A percentile compares a stretch with the other conserved stretches of the same genome.
Conservation (phyloP, 2,888 invertebrate species). For the Salpingus planirostris region DNA sequence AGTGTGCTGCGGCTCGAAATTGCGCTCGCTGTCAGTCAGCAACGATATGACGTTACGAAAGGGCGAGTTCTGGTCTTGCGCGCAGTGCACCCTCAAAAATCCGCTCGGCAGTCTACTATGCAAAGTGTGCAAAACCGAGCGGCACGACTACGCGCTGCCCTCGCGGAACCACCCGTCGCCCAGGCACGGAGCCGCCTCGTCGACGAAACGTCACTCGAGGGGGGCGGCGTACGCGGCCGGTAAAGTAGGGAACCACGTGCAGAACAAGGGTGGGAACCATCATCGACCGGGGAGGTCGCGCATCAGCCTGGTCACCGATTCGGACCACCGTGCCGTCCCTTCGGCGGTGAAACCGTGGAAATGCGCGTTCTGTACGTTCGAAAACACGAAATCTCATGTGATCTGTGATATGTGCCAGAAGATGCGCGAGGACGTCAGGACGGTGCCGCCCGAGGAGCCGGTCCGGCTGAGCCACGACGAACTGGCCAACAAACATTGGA, state of each 20-base stretch:
- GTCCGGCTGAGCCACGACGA: conserved; percentile 71
- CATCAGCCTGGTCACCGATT: conserved; percentile 24
- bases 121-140: conserved; percentile 65
- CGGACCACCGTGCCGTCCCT: conserved; percentile 14
- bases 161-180: conserved; percentile 43
- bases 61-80: conserved; percentile 72
- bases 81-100: conserved; percentile 74
- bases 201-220: conserved; percentile 14
- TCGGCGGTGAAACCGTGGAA: conserved; percentile 47
- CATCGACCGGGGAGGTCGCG: conserved; percentile 18
- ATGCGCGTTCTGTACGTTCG: conserved; percentile 73
- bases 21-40: conserved; percentile 55
- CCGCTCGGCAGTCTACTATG: conserved; percentile 58
- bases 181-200: conserved; percentile 27
- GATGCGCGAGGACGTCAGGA: conserved; percentile 37
- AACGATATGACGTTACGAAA: conserved; percentile 62
- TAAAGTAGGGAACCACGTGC: conserved; percentile 10
- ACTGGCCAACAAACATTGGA: conserved; percentile 84
- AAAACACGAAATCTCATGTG: conserved; percentile 52
- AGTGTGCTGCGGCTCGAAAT: conserved; percentile 78
- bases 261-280: conserved; percentile 16
- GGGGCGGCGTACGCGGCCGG: background rate
- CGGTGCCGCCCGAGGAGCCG: conserved; percentile 39
- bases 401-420: conserved; percentile 69
- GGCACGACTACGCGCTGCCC: conserved; percentile 38